phyloP scores from a whole-genome alignment of 2,888 invertebrate genomes.

The Diplazon laetatorius region DNA sequence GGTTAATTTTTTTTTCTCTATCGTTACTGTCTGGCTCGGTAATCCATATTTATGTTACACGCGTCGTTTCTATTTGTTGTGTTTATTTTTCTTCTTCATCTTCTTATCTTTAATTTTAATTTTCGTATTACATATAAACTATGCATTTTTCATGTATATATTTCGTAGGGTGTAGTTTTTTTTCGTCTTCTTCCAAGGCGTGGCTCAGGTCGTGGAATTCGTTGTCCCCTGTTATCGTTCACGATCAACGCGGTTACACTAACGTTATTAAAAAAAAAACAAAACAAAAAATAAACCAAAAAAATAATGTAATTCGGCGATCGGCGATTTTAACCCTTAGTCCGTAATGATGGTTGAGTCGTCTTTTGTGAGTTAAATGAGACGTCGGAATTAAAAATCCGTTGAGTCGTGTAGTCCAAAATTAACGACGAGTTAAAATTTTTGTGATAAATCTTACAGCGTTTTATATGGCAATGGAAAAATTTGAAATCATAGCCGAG shows the following conservation, averaged over 20 bases:
- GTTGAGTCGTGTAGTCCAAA: too few species aligned
- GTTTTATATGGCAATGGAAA: too few species aligned
- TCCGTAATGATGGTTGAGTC: too few species aligned
- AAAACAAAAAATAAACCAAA: slow-evolving; percentile 18
- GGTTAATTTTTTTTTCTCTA: too few species aligned
- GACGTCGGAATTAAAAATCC: too few species aligned
- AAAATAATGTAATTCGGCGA: slow-evolving; percentile 18
- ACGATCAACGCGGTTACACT: slow-evolving; percentile 35
- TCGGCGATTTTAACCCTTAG: too few species aligned
- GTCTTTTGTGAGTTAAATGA: too few species aligned
- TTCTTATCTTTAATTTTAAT: slow-evolving; percentile 31
- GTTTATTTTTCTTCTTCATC: slow-evolving; percentile 5
- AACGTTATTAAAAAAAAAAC: slow-evolving; percentile 15
- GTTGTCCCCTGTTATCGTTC: slow-evolving; percentile 25
- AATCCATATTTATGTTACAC: slow-evolving; percentile 64
- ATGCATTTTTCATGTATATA: slow-evolving; percentile 41
- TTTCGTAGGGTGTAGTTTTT: slow-evolving; percentile 34
- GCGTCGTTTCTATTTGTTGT: slow-evolving; percentile 36
- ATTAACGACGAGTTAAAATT: too few species aligned
- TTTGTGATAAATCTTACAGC: too few species aligned
- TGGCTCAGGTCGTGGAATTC: slow-evolving; percentile 44
- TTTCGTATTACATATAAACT: slow-evolving; percentile 38
- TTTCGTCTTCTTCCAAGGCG: slow-evolving; percentile 23
- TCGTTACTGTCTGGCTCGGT: slow-evolving; percentile 54
- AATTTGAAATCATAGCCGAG: too few species aligned